Conservation (phyloP, 1,140 invertebrate species). For the Euura lappo region DNA sequence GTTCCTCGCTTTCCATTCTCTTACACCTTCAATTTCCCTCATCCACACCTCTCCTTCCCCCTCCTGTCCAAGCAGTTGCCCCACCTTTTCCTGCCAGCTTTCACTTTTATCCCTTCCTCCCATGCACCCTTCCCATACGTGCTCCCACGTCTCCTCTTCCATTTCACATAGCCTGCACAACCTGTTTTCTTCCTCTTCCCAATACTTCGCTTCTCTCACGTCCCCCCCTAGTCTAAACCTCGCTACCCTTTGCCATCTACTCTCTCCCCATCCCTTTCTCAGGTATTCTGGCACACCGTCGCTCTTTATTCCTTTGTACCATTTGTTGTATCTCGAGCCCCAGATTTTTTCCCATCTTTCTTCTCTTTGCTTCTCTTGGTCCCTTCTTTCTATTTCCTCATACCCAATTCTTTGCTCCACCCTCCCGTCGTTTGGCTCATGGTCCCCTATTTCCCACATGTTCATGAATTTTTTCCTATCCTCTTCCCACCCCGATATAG, state of each 20-base stretch:
- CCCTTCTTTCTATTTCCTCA: neutral
- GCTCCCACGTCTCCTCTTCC: neutral
- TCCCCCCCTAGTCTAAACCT: neutral
- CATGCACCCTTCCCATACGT: neutral
- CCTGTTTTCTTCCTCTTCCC: neutral
- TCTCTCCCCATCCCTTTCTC: neutral
- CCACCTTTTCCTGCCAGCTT: constrained; percentile 14
- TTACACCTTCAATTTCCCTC: constrained; percentile 19
- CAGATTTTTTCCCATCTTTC: neutral
- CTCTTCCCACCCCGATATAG: neutral
- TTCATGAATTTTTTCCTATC: neutral
- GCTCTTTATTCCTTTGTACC: neutral
- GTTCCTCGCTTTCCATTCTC: constrained; percentile 25
- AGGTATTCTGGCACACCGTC: neutral
- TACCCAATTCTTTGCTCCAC: neutral
- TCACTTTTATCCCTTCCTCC: neutral
- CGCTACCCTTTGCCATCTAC: neutral
- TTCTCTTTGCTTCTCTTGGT: neutral
- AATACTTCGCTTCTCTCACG: neutral
- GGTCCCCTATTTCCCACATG: neutral
- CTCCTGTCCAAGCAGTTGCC: neutral
- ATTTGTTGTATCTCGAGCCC: neutral
- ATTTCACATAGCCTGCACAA: neutral
- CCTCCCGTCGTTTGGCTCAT: neutral
- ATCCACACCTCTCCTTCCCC: constrained; percentile 20